Percentiles rank a stretch among this genome's conserved stretches.
Evolutionary conservation across 2,113 vertebrate genomes (phyloP).

Genomic region (Cebus imitator): DNA sequence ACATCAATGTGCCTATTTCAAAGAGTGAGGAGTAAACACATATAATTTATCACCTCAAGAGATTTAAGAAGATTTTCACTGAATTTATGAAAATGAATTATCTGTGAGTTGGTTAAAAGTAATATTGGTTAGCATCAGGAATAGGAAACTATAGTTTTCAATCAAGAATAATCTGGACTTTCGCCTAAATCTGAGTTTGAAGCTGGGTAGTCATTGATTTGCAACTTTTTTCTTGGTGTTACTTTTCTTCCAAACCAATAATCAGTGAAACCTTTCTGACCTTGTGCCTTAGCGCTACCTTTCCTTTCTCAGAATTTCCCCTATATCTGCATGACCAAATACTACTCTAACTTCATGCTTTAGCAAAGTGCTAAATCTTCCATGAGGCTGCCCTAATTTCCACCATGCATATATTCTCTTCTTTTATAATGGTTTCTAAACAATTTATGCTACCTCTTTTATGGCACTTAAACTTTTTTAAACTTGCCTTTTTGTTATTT

Average conservation of each 20-base stretch:
- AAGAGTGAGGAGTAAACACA: not conserved
- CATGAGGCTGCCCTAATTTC: not conserved
- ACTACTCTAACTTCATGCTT: not conserved
- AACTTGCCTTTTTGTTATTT: not conserved
- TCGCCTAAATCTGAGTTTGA: not conserved
- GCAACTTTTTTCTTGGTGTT: not conserved
- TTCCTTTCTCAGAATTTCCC: not conserved
- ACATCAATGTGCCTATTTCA: not conserved
- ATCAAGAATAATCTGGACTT: not conserved
- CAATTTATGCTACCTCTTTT: not conserved
- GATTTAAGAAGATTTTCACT: constrained; percentile 14
- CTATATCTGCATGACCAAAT: not conserved
- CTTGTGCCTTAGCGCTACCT: not conserved
- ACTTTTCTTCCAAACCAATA: not conserved
- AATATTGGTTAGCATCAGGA: not conserved
- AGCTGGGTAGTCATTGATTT: not conserved
- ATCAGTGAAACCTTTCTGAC: not conserved
- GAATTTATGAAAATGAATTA: not conserved
- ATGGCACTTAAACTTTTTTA: not conserved
- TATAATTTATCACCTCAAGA: not conserved
- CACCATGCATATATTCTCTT: not conserved
- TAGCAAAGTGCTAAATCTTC: not conserved
- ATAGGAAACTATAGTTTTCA: not conserved
- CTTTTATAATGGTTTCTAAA: not conserved
- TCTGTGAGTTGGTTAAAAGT: not conserved